Evolutionary conservation across 2,888 invertebrate species (phyloP), one percentile per base, ranked within the genome.

Genomic region (Epinotia brunnichana): DNA sequence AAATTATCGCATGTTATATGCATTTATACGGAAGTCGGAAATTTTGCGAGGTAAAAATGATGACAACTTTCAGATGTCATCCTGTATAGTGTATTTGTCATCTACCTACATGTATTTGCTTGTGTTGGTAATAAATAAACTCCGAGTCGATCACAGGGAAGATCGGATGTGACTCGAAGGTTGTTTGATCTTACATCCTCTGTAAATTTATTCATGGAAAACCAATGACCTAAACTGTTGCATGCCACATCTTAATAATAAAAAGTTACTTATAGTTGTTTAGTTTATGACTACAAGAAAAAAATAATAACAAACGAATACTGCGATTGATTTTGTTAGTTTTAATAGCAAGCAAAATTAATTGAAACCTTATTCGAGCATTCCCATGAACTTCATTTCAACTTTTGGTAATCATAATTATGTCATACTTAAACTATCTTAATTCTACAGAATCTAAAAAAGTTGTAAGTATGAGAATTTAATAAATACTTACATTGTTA

Each of bases 191-290:
- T 60, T 39, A 41, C 41, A 41, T 19, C 19, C 17, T 13, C 19
- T 60, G 13, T n/a, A 48, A 60, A 41, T 60, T 13, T 60, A 60
- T 60, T 60, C 60, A 60, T 60, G 41, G 60, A 60, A 60, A 60
- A 41, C 41, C 60, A 41, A 41, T 41, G 60, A 41, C 60, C 41
- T 41, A 39, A 21, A 41, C 13, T 21, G 19, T 60, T 41, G 41
- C 21, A 19, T 59, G 35, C 21, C 11, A 4, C 21, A 60, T 60
- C 60, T n/a, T 48, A 44, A 44, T 15, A 4, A 21, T 10, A 19
- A 39, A 29, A 35, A 9, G n/a, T 19, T 56, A 19, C 39, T 60
- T 10, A 11, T 41, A 17, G 4, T 21, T 19, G 19, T 59, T 59
- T n/a, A 59, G 35, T 17, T 59, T 59, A 59, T 0, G 4, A 10